Evolutionary conservation across 2,888 invertebrate genomes (phyloP), one percentile per base, ranked within the genome.

Genomic region (Leucophora obtusa): DNA sequence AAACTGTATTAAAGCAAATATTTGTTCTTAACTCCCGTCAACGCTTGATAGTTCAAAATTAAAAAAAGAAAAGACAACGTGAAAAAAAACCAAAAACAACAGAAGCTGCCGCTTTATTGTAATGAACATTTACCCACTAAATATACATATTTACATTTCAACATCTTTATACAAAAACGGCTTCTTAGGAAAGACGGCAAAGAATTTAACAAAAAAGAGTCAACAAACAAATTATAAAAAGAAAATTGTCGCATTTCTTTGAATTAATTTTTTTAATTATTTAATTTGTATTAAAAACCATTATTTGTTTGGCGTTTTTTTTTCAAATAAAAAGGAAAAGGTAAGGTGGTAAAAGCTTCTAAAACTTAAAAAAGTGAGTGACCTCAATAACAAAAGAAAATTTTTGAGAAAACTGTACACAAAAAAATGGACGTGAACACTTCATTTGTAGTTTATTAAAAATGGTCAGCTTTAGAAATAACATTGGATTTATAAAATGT

Each of bases 161-260:
- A 5, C 54, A n/a, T 21, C 28, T 54, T 28, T 10, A 18, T 14
- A 54, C 24, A 54, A 28, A 65, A 47, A 53, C 38, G 73, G 53
- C 68, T 73, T 79, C 68, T 69, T 59, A 54, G 35, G 33, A 63
- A 77, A 43, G 43, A 66, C 62, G 68, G 43, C 24, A 65, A 53
- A 53, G 24, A 33, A 65, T 59, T 60, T 56, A 38, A 17, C 21
- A 66, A 56, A 50, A 72, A 35, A 51, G 51, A 59, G 38, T 60
- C 65, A 71, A 71, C 62, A 75, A 63, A 15, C 60, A 38, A 65
- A 28, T 28, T 54, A 7, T n/a, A 63, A 54, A 59, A 15, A 70
- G 63, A 51, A 79, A 79, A 63, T 79, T 84, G 84, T 83, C 83
- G 83, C 82, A 74, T 82, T 84, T 82, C 84, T 83, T 82, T 82